Evolutionary conservation across 2,797 vertebrate species (phyloP).

Genomic region (Tympanoctomys barrerae): DNA sequence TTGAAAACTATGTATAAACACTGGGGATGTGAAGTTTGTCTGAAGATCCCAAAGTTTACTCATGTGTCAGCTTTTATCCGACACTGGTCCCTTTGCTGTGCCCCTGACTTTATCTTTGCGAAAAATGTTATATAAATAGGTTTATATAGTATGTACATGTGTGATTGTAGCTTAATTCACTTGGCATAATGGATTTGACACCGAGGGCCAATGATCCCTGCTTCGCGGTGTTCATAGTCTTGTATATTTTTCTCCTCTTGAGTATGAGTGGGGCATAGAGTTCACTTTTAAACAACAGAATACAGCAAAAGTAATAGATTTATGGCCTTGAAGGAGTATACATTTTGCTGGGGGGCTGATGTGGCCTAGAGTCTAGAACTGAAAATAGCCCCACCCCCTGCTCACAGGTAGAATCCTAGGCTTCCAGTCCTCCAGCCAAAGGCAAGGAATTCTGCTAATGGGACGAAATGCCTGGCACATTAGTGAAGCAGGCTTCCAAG

Average conservation of each 20-base stretch:
- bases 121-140: neutral
- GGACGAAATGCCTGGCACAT: neutral
- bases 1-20: neutral
- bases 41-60: neutral
- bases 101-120: neutral
- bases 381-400: too few relatives aligned
- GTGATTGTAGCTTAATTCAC: neutral
- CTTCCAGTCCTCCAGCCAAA: neutral
- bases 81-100: neutral
- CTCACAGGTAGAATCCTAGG: neutral
- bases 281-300: neutral
- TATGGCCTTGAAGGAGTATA: neutral
- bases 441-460: neutral
- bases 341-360: neutral
- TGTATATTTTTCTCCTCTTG: neutral
- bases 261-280: neutral
- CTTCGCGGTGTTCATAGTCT: neutral
- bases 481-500: neutral
- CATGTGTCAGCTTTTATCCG: neutral
- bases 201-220: neutral
- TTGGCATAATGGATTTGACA: too few relatives aligned
- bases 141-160: neutral
- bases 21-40: neutral
- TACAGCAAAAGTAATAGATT: neutral
- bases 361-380: neutral